Conservation (phyloP, 2,888 invertebrate genomes). For the Pantelozetes paolii region DNA sequence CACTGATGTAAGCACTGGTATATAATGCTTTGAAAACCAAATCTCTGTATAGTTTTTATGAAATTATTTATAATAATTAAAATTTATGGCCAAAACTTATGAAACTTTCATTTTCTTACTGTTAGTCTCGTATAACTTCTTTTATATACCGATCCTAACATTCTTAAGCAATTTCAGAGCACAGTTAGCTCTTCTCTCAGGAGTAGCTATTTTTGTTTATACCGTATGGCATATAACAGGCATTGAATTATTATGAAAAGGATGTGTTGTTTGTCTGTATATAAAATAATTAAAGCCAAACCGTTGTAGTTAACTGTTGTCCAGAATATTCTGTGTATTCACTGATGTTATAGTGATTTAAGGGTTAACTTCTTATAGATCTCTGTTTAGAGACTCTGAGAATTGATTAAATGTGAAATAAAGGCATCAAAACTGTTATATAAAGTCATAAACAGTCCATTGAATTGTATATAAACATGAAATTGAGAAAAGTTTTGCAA, state of each 20-base stretch:
- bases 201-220: not conserved
- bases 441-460: not conserved
- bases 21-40: too few relatives aligned
- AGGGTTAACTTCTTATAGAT: not conserved
- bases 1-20: too few relatives aligned
- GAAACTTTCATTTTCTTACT: constrained; percentile 4
- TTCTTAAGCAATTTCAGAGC: not conserved
- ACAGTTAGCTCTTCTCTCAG: not conserved
- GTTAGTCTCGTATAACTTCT: not conserved
- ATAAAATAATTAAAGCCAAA: too few relatives aligned
- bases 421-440: not conserved
- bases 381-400: not conserved
- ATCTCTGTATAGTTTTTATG: too few relatives aligned
- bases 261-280: too few relatives aligned
- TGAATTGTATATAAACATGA: not conserved
- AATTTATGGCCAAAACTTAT: not conserved
- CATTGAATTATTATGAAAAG: too few relatives aligned
- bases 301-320: too few relatives aligned
- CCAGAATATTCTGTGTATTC: too few relatives aligned
- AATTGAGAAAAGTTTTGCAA: not conserved
- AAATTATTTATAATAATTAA: constrained; percentile 16
- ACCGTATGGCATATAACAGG: not conserved
- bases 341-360: not conserved
- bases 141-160: too few relatives aligned
- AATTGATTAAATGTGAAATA: constrained; percentile 11